phyloP scores from a whole-genome alignment of 2,888 invertebrate species.

The Liodrosophila aerea region DNA sequence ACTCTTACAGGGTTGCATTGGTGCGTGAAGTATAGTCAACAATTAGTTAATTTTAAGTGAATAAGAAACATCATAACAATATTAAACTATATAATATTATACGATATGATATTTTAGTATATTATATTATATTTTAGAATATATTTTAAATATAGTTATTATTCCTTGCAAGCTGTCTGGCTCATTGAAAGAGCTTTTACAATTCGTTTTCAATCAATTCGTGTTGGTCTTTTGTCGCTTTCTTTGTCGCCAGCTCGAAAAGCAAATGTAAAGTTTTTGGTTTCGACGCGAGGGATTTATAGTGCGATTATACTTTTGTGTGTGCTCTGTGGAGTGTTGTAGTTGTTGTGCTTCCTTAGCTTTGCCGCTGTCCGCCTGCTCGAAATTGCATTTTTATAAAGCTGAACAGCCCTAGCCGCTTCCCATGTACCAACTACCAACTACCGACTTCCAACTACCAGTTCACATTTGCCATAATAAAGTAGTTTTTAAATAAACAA shows the following conservation, averaged over 20 bases:
- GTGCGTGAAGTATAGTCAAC: no score
- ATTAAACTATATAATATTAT: no score
- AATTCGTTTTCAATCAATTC: neutral
- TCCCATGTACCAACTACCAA: no score
- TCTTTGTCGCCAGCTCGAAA: constrained; percentile 47
- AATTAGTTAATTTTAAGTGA: no score
- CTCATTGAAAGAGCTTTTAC: constrained; percentile 8
- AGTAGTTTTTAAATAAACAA: constrained; percentile 71
- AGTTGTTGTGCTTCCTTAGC: constrained; percentile 18
- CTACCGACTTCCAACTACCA: neutral
- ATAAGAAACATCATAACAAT: no score
- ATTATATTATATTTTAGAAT: no score
- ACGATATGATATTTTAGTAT: no score
- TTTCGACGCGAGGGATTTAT: constrained; percentile 66
- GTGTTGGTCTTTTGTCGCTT: constrained; percentile 25
- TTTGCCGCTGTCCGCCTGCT: constrained; percentile 48
- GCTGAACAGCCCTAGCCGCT: constrained; percentile 43
- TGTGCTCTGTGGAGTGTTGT: constrained; percentile 26
- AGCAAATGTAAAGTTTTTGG: constrained; percentile 66
- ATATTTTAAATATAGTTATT: neutral
- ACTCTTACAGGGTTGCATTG: no score
- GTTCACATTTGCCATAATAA: constrained; percentile 48
- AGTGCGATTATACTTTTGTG: constrained; percentile 63
- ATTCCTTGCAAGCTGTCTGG: no score
- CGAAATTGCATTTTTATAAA: constrained; percentile 69